These are phyloP conservation scores for Epinotia brunnichana DNA, from an alignment of 2,888 invertebrate species.

Conservation along the genomic window DNA sequence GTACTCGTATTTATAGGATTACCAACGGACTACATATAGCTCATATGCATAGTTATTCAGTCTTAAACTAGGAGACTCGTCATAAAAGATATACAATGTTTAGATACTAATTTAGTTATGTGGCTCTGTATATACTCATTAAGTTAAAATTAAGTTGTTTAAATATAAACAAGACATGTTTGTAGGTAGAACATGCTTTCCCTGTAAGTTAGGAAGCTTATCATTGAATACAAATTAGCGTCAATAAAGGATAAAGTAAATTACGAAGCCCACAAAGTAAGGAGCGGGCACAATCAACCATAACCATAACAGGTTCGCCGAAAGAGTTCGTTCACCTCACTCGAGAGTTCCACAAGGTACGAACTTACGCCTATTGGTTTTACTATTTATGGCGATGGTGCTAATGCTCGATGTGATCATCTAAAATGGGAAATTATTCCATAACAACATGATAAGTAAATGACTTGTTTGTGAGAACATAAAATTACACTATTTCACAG, in stretches of 20 bases:
- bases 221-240: slow-evolving; percentile 44
- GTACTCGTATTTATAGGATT: background rate
- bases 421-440: background rate
- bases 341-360: slow-evolving; percentile 42
- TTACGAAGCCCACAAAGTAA: slow-evolving; percentile 24
- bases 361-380: slow-evolving; percentile 23
- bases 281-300: slow-evolving; percentile 45
- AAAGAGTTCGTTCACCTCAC: slow-evolving; percentile 64
- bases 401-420: slow-evolving; percentile 4
- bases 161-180: slow-evolving; percentile 5
- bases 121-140: background rate
- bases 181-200: slow-evolving; percentile 16
- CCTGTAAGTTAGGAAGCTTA: slow-evolving; percentile 13
- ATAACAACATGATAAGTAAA: background rate
- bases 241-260: slow-evolving; percentile 44
- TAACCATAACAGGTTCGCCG: slow-evolving; percentile 62
- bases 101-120: background rate
- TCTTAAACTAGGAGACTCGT: background rate
- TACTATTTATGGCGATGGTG: slow-evolving; percentile 24
- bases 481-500: background rate
- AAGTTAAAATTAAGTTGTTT: background rate
- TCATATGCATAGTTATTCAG: background rate
- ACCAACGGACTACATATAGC: background rate
- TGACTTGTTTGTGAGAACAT: background rate
- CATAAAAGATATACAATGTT: background rate